Percentiles rank a stretch among this genome's conserved stretches.
Conservation (phyloP, 2,113 vertebrate species). For the Larimichthys polyactis region DNA sequence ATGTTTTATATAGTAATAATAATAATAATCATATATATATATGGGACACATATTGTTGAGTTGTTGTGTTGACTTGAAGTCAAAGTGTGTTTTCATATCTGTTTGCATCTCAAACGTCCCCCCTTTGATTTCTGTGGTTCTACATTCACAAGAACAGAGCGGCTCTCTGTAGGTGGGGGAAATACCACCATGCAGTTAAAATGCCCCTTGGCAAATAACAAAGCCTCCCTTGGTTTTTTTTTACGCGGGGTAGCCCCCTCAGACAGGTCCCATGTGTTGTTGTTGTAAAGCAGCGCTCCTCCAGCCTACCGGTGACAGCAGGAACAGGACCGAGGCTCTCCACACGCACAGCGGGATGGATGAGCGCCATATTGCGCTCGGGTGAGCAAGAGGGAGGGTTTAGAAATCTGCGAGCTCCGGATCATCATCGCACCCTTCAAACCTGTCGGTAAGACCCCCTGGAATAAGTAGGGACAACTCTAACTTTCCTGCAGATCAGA, state of each 20-base stretch:
- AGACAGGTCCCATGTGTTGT: background rate
- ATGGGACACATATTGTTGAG: background rate
- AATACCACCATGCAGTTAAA: background rate
- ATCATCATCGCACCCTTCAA: no score
- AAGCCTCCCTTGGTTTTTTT: background rate
- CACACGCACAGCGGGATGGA: background rate
- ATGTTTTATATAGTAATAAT: background rate
- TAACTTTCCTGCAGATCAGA: no score
- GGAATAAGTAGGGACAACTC: no score
- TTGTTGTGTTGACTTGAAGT: background rate
- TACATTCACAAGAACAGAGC: no score
- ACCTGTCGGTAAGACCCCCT: constrained; percentile 61
- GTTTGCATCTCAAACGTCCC: background rate
- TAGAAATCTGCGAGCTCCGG: constrained; percentile 22
- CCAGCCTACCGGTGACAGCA: constrained; percentile 5
- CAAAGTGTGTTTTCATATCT: background rate
- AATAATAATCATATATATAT: background rate
- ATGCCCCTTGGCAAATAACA: background rate
- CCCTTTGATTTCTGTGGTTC: background rate
- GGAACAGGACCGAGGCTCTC: background rate
- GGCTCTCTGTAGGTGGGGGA: background rate
- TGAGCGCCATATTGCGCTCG: constrained; percentile 80
- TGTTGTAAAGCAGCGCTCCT: background rate
- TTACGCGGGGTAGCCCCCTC: background rate
- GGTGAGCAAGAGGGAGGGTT: constrained; percentile 59